Percentiles rank a stretch among this genome's conserved stretches.
Evolutionary conservation across 2,797 vertebrate genomes (phyloP).

Genomic region (Paramormyrops hopkinsi): DNA sequence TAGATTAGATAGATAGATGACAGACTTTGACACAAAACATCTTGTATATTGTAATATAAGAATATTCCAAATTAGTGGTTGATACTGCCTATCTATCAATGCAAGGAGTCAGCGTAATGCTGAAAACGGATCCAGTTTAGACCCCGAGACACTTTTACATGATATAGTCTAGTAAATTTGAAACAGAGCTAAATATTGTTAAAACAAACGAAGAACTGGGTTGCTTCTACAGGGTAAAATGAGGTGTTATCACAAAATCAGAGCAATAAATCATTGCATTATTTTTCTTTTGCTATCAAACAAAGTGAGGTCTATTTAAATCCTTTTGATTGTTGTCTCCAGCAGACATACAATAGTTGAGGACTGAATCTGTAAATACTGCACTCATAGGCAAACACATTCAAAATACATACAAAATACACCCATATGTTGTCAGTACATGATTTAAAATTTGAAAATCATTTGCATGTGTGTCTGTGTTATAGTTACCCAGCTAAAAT

Average conservation of each 20-base stretch:
- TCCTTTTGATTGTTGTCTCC: not conserved
- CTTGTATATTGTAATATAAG: too few species aligned
- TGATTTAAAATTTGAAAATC: not conserved
- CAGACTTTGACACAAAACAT: too few species aligned
- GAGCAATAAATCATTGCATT: not conserved
- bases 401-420: conserved; percentile 1
- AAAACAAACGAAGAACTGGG: not conserved
- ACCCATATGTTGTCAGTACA: not conserved
- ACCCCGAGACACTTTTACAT: not conserved
- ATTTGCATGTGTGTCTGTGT: not conserved
- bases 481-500: not conserved
- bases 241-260: not conserved
- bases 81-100: conserved; percentile 1
- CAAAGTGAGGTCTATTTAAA: not conserved
- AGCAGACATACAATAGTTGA: not conserved
- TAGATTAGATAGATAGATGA: not conserved
- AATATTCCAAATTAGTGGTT: not conserved
- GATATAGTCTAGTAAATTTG: not conserved
- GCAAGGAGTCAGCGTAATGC: not conserved
- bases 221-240: not conserved
- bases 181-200: not conserved
- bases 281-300: not conserved
- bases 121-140: not conserved
- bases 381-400: not conserved
- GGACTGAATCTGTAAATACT: not conserved